Evolutionary conservation across 1,140 invertebrate genomes (phyloP), one percentile per base, ranked within the genome.

Genomic region (Eubasilissa regina): DNA sequence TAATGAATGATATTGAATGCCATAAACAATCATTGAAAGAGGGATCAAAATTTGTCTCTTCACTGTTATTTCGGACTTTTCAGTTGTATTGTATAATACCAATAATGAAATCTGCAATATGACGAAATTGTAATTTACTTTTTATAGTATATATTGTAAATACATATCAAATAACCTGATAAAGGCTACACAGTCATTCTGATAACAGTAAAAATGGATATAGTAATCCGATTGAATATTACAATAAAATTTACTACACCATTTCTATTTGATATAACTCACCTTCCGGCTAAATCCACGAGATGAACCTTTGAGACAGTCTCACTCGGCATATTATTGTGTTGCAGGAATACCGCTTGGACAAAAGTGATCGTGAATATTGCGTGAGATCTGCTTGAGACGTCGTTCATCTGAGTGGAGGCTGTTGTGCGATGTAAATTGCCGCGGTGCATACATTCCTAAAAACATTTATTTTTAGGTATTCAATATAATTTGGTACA

Each of bases 281-380:
- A 95, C 94, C 94, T 95, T 87, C 95, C 95, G 83, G 95, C 95
- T 83, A 97, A 90, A 88, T 97, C 95, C 17, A 97, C 95, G 58
- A 97, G 90, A 87, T 97, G 95, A 79, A 97, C 94, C 89, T 97
- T 97, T 43, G 95, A 96, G 56, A 95, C 94, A 21, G 95, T 97
- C 88, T 97, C 95, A 85, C 93, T 94, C 48, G 96, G 95, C 91
- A 95, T 93, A 83, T 94, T 94, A 87, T 94, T 94, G 84, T 89
- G 88, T 8, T 86, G 84, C 84, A 94, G 92, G 84, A 95, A 94
- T 78, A 93, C 93, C 47, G 95, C 95, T 86, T 96, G 95, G 76
- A 96, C 94, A 87, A 96, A 97, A 43, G 95, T 96, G 85, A 99
- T 96, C 7, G 94, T 95, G 89, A 99, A 99, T 84, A 99, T 98